These are phyloP conservation scores for Pycnonotus jocosus DNA, from an alignment of 2,113 vertebrate species.

Conservation along the genomic window DNA sequence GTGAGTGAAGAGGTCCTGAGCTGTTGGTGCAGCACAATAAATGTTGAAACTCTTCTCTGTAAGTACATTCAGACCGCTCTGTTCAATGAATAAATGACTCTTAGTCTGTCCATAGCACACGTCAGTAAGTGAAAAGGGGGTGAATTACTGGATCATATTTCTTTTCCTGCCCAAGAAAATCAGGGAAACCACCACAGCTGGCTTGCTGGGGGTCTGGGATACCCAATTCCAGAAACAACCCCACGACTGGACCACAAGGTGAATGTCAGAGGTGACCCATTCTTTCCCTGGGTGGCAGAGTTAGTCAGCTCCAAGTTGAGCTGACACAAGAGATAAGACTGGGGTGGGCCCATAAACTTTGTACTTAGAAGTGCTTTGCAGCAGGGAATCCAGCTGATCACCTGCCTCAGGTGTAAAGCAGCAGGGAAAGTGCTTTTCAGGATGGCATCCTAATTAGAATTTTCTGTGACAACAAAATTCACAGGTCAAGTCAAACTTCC, in stretches of 20 bases:
- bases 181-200: background rate
- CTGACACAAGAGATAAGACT: background rate
- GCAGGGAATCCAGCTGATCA: background rate
- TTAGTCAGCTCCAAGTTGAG: background rate
- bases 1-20: background rate
- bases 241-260: background rate
- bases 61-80: background rate
- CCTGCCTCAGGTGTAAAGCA: background rate
- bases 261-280: background rate
- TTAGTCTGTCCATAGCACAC: background rate
- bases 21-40: background rate
- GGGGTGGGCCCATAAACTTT: background rate
- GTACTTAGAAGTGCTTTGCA: background rate
- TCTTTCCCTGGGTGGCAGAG: background rate
- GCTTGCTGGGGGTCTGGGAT: background rate
- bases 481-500: background rate
- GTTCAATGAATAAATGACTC: background rate
- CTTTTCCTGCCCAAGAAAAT: background rate
- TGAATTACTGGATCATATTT: background rate
- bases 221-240: background rate
- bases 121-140: background rate
- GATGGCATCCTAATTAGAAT: background rate
- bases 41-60: background rate
- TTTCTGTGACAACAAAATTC: background rate
- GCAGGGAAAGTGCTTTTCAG: background rate